Percentiles rank a stretch among this genome's conserved stretches.
phyloP scores from a whole-genome alignment of 2,888 invertebrate genomes.

The Phortica okadai region DNA sequence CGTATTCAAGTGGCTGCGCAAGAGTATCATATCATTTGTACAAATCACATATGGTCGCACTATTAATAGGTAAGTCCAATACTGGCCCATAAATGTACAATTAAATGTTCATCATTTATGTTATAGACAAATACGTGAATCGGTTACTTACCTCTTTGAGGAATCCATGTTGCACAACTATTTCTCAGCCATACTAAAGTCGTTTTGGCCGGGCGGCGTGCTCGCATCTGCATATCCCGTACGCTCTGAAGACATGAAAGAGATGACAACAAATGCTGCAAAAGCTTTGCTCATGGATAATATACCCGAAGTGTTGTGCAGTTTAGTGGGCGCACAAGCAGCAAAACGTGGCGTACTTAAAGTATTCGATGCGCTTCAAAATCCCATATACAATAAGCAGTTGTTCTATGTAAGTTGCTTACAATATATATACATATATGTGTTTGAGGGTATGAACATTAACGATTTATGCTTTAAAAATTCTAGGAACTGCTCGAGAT shows the following conservation, averaged over 20 bases:
- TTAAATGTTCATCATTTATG: background rate
- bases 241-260: slow-evolving; percentile 81
- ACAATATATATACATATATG: slow-evolving; percentile 1
- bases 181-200: slow-evolving; percentile 87
- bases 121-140: slow-evolving; percentile 89
- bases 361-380: slow-evolving; percentile 90
- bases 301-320: slow-evolving; percentile 87
- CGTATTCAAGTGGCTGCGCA: slow-evolving; percentile 90
- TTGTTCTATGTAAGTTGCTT: slow-evolving; percentile 86
- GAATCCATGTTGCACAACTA: slow-evolving; percentile 95
- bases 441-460: background rate
- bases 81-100: background rate
- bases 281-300: slow-evolving; percentile 80
- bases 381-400: slow-evolving; percentile 91
- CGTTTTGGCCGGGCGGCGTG: slow-evolving; percentile 93
- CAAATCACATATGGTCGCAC: slow-evolving; percentile 95
- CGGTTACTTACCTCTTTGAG: slow-evolving; percentile 90
- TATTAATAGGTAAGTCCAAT: slow-evolving; percentile 83
- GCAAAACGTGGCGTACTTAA: slow-evolving; percentile 90
- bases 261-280: slow-evolving; percentile 84
- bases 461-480: background rate
- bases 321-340: slow-evolving; percentile 90
- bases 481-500: slow-evolving; percentile 83
- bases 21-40: slow-evolving; percentile 92
- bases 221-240: slow-evolving; percentile 78